These are phyloP conservation scores for Siderastrea radians DNA, from an alignment of 92 coral and sea anemone genomes.

Conservation along the genomic window DNA sequence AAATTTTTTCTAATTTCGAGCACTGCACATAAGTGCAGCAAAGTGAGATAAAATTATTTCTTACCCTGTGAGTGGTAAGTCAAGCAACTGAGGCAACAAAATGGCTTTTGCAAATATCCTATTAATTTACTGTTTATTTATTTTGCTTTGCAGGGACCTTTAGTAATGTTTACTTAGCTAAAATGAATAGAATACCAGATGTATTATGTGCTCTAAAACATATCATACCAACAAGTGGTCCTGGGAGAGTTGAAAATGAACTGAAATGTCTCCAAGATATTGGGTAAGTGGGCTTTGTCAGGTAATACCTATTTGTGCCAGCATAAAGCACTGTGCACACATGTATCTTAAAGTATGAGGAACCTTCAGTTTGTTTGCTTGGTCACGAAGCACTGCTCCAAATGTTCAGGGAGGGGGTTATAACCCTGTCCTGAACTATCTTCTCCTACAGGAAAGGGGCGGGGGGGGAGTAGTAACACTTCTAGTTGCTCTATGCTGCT, in stretches of 20 bases:
- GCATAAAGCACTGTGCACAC: not conserved
- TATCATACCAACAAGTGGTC: constrained; percentile 98
- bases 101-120: not conserved
- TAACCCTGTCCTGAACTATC: no score
- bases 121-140: not conserved
- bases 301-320: not conserved
- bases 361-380: no score
- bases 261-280: constrained; percentile 91
- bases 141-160: constrained; percentile 83
- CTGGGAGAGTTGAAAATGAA: constrained; percentile 96
- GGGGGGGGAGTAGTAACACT: no score
- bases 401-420: no score
- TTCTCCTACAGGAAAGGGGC: no score
- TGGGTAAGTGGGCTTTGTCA: constrained; percentile 75
- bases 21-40: not conserved
- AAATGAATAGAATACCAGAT: constrained; percentile 82
- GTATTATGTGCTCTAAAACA: constrained; percentile 93
- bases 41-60: not conserved
- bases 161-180: constrained; percentile 96
- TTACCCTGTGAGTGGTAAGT: not conserved
- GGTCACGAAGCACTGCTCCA: no score
- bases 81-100: not conserved
- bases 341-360: not conserved
- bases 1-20: no score
- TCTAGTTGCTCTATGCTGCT: no score